Evolutionary conservation across 2,797 vertebrate genomes (phyloP).

Genomic region (Bucorvus abyssinicus): DNA sequence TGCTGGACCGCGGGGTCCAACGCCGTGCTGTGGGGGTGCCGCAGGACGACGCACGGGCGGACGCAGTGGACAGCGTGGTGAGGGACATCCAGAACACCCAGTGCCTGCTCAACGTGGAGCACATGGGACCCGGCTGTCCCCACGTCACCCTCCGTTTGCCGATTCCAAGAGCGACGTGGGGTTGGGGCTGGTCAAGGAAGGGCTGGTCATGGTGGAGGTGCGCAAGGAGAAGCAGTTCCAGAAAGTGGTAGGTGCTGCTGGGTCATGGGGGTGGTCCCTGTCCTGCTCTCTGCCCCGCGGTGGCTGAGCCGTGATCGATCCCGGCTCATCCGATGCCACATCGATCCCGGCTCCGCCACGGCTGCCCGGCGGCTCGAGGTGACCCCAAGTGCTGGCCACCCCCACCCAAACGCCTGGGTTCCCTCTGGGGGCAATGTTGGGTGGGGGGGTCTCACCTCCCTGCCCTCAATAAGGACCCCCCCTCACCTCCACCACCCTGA

Average conservation of each 20-base stretch:
- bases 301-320: not conserved
- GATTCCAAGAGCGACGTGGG: conserved; percentile 96
- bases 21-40: not conserved
- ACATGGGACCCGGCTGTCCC: conserved; percentile 81
- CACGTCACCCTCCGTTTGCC: conserved; percentile 88
- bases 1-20: not conserved
- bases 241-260: conserved; percentile 89
- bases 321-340: not conserved
- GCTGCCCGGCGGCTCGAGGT: too few relatives aligned
- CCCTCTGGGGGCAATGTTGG: too few relatives aligned
- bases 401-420: not conserved
- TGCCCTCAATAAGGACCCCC: not conserved
- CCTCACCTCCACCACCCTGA: not conserved
- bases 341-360: not conserved
- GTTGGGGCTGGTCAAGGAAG: conserved; percentile 93
- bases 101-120: conserved; percentile 95
- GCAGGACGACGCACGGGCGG: conserved; percentile 91
- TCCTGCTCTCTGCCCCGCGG: not conserved
- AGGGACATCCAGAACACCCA: conserved; percentile 95
- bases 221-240: conserved; percentile 94
- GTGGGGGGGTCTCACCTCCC: not conserved
- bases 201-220: conserved; percentile 93
- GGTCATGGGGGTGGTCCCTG: not conserved
- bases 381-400: not conserved
- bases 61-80: conserved; percentile 92